phyloP scores from a whole-genome alignment of 2,797 vertebrate species.

The Coccyzus lansbergi region DNA sequence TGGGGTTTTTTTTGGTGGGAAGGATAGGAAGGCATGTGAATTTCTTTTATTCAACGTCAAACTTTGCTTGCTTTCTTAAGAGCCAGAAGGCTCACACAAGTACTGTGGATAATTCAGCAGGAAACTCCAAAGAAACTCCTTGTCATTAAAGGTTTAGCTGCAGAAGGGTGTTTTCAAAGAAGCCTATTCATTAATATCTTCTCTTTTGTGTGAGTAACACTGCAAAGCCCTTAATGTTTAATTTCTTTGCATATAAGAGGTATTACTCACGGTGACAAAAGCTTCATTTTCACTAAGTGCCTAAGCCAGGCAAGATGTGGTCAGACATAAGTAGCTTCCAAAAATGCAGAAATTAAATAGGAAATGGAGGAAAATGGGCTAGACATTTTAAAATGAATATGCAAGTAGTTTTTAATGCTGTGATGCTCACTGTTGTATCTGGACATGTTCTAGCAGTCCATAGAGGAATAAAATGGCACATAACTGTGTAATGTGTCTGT shows the following conservation, averaged over 20 bases:
- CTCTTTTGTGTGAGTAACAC: conserved; percentile 43
- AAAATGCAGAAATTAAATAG: neutral
- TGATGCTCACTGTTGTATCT: neutral
- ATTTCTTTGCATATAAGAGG: conserved; percentile 16
- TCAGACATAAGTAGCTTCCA: neutral
- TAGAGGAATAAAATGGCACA: neutral
- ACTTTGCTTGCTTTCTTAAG: neutral
- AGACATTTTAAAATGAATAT: neutral
- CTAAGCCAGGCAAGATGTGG: neutral
- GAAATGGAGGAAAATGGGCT: neutral
- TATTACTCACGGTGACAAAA: conserved; percentile 46
- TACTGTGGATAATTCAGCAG: conserved; percentile 7
- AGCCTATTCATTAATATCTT: conserved; percentile 22
- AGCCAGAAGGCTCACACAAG: conserved; percentile 1
- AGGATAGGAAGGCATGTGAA: neutral
- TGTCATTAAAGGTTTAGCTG: conserved; percentile 51
- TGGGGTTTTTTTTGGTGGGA: neutral
- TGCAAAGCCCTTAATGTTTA: conserved; percentile 45
- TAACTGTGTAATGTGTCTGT: neutral
- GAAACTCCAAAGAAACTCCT: conserved; percentile 13
- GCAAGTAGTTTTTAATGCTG: neutral
- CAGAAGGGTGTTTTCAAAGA: conserved; percentile 55
- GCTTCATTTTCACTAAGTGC: neutral
- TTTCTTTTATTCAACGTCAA: neutral
- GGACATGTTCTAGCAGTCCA: neutral